Evolutionary conservation across 2,888 invertebrate genomes (phyloP).

Genomic region (Epistrophella euchroma): DNA sequence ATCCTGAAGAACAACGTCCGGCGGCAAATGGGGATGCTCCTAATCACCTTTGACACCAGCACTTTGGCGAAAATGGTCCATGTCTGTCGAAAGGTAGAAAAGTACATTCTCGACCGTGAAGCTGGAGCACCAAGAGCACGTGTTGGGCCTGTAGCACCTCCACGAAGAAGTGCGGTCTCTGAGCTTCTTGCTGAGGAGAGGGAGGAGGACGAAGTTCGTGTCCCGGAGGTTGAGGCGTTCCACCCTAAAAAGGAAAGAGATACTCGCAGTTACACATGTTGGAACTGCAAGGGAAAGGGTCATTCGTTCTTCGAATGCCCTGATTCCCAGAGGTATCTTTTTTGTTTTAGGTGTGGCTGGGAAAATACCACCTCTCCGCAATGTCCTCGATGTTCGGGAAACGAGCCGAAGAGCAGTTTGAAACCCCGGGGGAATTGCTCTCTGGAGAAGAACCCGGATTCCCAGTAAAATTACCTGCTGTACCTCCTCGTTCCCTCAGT

Average conservation of each 20-base stretch:
- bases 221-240: not conserved
- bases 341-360: no score
- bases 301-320: no score
- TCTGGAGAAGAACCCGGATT: not conserved
- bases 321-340: no score
- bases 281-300: not conserved
- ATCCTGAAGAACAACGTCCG: no score
- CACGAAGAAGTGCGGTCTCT: not conserved
- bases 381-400: not conserved
- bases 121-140: not conserved
- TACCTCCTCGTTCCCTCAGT: no score
- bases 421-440: conserved; percentile 1
- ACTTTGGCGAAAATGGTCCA: no score
- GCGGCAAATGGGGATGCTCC: not conserved
- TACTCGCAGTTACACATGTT: not conserved
- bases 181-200: not conserved
- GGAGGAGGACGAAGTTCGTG: not conserved
- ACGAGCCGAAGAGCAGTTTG: not conserved
- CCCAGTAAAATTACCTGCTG: no score
- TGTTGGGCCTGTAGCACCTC: not conserved
- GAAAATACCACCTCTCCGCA: not conserved
- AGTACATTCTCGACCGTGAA: not conserved
- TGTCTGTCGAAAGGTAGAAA: not conserved
- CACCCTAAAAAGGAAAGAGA: not conserved
- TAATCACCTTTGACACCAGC: no score